Evolutionary conservation across 2,113 vertebrate genomes (phyloP).

Genomic region (Calypte anna): DNA sequence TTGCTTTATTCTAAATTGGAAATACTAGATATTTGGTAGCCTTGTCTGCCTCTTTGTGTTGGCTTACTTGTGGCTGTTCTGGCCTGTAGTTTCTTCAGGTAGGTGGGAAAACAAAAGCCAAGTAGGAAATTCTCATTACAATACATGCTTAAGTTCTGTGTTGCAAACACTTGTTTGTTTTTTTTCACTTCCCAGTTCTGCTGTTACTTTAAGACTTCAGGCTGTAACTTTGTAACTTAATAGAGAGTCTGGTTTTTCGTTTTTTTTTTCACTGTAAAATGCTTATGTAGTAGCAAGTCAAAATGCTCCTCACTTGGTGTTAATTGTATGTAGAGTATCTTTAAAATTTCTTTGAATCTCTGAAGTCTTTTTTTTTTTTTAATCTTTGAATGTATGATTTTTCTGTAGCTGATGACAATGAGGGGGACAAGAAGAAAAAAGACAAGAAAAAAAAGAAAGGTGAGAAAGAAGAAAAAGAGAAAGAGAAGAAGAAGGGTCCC

Average conservation of each 20-base stretch:
- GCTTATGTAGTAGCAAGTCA: not conserved
- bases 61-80: not conserved
- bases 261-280: not conserved
- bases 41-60: not conserved
- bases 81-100: not conserved
- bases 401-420: slow-evolving; percentile 80
- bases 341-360: not conserved
- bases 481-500: slow-evolving; percentile 97
- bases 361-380: too few relatives aligned
- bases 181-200: not conserved
- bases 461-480: slow-evolving; percentile 85
- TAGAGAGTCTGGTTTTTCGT: not conserved
- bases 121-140: not conserved
- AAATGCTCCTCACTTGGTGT: not conserved
- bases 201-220: not conserved
- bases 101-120: not conserved
- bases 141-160: not conserved
- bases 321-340: not conserved
- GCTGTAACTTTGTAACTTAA: not conserved
- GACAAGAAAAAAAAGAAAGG: slow-evolving; percentile 95
- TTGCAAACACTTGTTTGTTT: not conserved
- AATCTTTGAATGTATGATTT: not conserved
- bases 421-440: slow-evolving; percentile 94
- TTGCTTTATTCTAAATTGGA: not conserved
- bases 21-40: not conserved